Evolutionary conservation across 2,797 vertebrate species (phyloP), one percentile per base, ranked within the genome.

Genomic region (Pangasius macronema): DNA sequence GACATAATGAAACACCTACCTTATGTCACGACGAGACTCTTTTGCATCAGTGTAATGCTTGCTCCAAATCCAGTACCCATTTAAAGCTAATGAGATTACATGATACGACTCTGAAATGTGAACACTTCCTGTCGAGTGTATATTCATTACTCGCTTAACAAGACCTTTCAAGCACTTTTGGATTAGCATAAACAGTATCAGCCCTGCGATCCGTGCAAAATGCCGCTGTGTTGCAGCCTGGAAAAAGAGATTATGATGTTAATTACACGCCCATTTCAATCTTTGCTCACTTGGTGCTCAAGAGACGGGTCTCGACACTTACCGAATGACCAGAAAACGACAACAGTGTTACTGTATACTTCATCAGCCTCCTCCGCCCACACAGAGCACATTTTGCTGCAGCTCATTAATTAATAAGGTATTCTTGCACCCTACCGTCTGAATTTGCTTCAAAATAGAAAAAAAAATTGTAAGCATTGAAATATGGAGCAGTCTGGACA

Each of bases 201-300:
- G 73, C 10, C 57, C 70, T 83, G 72, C 63, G 75, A 89, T 89
- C 85, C 75, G 86, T 83, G 65, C 51, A 57, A 75, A 88, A 85
- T 49, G 39, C 46, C 27, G 75, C 80, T 76, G 86, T 87, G 86
- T 86, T 70, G 82, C 51, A 53, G 82, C 75, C 24, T 36, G 55
- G 82, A 75, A 86, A 80, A 39, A 88, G 85, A 90, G 85, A 90
- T 89, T 86, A 88, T 82, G 51, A 16, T 82, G 67, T 77, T 91
- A 93, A 91, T 91, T 90, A 89, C 55, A 90, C 39, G 81, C 79
- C 83, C 88, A 42, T 87, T 84, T 70, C 76, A 55, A 49, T 57
- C 63, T 79, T 76, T 82, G 63, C 84, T 82, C 70, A 83, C 70
- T 85, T 61, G 80, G 70, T 33, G 76, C 86, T 79, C 42, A 67